phyloP scores from a whole-genome alignment of 2,888 invertebrate species.

The Ennomos fuscantarius region DNA sequence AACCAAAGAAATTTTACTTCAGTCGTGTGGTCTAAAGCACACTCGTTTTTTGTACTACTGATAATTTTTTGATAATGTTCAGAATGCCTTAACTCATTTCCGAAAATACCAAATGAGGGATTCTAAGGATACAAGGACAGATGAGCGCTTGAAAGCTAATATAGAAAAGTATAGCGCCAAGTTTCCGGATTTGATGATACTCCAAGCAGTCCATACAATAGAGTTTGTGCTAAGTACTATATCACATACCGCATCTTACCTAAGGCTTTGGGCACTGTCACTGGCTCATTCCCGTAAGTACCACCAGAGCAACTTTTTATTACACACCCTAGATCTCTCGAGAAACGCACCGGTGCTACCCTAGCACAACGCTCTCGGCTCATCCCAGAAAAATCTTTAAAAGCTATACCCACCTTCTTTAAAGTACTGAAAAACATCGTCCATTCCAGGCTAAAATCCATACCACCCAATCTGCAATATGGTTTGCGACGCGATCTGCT shows the following conservation, averaged over 20 bases:
- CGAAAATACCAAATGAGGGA: constrained; percentile 28
- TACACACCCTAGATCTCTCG: too few relatives aligned
- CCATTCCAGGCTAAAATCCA: neutral
- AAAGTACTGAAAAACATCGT: neutral
- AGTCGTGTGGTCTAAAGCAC: too few relatives aligned
- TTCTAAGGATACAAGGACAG: constrained; percentile 29
- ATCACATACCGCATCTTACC: constrained; percentile 95
- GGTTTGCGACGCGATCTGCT: too few relatives aligned
- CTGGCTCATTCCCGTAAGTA: constrained; percentile 93
- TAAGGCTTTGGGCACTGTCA: constrained; percentile 95
- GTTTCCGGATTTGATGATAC: constrained; percentile 90
- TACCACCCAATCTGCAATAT: too few relatives aligned
- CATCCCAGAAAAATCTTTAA: too few relatives aligned
- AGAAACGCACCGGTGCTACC: too few relatives aligned
- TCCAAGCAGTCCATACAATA: constrained; percentile 94
- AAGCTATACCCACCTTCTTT: too few relatives aligned
- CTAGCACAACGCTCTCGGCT: too few relatives aligned
- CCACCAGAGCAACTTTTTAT: too few relatives aligned
- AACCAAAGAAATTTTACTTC: too few relatives aligned
- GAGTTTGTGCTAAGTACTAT: constrained; percentile 95
- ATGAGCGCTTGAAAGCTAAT: constrained; percentile 10
- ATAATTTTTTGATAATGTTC: neutral
- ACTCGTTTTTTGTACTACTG: too few relatives aligned
- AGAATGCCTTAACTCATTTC: constrained; percentile 7
- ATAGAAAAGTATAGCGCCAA: constrained; percentile 39